phyloP scores from a whole-genome alignment of 2,113 vertebrate species.

The Sander lucioperca region DNA sequence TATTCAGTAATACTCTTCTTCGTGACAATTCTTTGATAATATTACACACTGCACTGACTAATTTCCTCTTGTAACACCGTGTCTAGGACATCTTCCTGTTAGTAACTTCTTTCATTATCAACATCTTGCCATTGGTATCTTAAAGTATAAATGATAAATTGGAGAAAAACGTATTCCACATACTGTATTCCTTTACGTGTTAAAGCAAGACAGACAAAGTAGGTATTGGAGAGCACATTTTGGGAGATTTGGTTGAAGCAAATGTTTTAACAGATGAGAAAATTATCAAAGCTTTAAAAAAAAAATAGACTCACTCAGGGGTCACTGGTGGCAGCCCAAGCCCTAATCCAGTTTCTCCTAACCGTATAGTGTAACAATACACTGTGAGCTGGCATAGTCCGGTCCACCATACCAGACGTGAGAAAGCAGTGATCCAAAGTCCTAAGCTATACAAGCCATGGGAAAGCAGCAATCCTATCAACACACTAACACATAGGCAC shows the following conservation, averaged over 20 bases:
- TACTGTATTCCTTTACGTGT: background rate
- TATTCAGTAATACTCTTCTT: slow-evolving; percentile 23
- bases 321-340: slow-evolving; percentile 26
- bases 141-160: slow-evolving; percentile 18
- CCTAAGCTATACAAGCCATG: slow-evolving; percentile 65
- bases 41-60: slow-evolving; percentile 21
- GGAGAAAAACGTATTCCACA: background rate
- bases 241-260: slow-evolving; percentile 4
- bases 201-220: slow-evolving; percentile 10
- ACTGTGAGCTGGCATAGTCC: slow-evolving; percentile 48
- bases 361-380: slow-evolving; percentile 55
- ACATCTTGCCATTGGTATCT: background rate
- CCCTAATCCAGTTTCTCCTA: slow-evolving; percentile 40
- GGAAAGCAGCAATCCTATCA: slow-evolving; percentile 66
- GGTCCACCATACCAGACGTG: slow-evolving; percentile 48
- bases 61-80: slow-evolving; percentile 6
- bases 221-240: background rate
- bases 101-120: slow-evolving; percentile 14
- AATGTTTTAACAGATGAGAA: slow-evolving; percentile 32
- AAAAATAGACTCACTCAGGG: slow-evolving; percentile 16
- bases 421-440: slow-evolving; percentile 74
- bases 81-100: slow-evolving; percentile 6
- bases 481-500: slow-evolving; percentile 40
- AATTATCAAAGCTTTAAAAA: slow-evolving; percentile 12
- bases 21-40: background rate